phyloP scores from a whole-genome alignment of 2,888 invertebrate species.

The Parthenolecanium corni region DNA sequence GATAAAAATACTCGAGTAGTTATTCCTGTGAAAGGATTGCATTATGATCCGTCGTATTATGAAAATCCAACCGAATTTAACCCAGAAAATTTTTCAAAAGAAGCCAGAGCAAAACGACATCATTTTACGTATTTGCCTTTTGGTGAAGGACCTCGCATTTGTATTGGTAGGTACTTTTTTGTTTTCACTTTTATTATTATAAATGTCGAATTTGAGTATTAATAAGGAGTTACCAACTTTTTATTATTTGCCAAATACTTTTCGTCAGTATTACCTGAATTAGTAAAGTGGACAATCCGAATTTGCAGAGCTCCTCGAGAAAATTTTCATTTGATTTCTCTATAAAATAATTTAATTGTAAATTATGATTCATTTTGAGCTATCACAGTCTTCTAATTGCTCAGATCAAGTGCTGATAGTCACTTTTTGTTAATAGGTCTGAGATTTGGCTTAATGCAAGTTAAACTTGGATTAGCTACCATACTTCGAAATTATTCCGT shows the following conservation, averaged over 20 bases:
- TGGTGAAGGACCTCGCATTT: conserved; percentile 21
- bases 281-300: no score
- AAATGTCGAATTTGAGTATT: neutral
- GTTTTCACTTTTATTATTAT: neutral
- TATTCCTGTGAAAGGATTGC: conserved; percentile 35
- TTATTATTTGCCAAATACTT: no score
- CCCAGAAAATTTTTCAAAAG: conserved; percentile 36
- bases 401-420: no score
- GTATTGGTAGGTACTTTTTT: conserved; percentile 7
- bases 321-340: no score
- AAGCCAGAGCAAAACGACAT: neutral
- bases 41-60: conserved; percentile 36
- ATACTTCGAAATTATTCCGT: conserved; percentile 17
- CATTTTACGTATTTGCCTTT: conserved; percentile 15
- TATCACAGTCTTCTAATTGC: no score
- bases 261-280: no score
- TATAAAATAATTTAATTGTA: no score
- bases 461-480: conserved; percentile 18
- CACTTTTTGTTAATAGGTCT: conserved; percentile 19
- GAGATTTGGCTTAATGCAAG: conserved; percentile 28
- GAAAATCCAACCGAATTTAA: conserved; percentile 36
- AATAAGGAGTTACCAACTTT: neutral
- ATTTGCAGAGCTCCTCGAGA: no score
- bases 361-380: no score
- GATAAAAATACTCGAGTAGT: conserved; percentile 34